Evolutionary conservation across 2,888 invertebrate genomes (phyloP).

Genomic region (Microctonus brassicae): DNA sequence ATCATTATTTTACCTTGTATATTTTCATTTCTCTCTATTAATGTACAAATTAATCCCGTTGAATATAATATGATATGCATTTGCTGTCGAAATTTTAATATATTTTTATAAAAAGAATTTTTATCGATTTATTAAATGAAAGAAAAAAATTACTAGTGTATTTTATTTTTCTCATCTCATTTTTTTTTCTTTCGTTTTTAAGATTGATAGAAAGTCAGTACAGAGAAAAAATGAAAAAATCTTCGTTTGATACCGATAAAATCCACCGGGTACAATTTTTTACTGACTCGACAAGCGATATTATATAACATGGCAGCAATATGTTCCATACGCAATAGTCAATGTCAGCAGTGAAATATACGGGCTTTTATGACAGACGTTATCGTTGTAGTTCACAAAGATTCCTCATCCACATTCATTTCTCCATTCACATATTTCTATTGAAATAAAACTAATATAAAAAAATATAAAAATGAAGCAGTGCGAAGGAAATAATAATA

Average conservation of each 20-base stretch:
- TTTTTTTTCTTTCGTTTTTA: not conserved
- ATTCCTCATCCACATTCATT: constrained; percentile 13
- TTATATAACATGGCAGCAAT: constrained; percentile 9
- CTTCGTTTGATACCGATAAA: not conserved
- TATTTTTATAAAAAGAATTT: not conserved
- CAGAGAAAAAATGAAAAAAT: constrained; percentile 29
- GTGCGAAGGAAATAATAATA: too few relatives aligned
- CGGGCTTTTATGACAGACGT: constrained; percentile 18
- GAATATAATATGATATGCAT: not conserved
- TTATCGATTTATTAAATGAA: not conserved
- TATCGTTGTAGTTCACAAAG: constrained; percentile 12
- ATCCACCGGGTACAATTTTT: constrained; percentile 7
- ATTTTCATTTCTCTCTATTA: constrained; percentile 15
- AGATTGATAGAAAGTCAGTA: not conserved
- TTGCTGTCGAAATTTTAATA: not conserved
- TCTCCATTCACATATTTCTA: constrained; percentile 8
- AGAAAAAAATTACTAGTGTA: not conserved
- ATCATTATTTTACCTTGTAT: not conserved
- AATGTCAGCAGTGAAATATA: constrained; percentile 22
- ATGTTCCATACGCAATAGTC: constrained; percentile 17
- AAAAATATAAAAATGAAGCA: too few relatives aligned
- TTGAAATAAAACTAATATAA: not conserved
- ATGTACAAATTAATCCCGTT: not conserved
- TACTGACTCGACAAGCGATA: constrained; percentile 14
- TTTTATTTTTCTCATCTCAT: not conserved